Base-by-base conservation (phyloP, 1,140 invertebrate genomes). In the Hyphantria cunea region DNA sequence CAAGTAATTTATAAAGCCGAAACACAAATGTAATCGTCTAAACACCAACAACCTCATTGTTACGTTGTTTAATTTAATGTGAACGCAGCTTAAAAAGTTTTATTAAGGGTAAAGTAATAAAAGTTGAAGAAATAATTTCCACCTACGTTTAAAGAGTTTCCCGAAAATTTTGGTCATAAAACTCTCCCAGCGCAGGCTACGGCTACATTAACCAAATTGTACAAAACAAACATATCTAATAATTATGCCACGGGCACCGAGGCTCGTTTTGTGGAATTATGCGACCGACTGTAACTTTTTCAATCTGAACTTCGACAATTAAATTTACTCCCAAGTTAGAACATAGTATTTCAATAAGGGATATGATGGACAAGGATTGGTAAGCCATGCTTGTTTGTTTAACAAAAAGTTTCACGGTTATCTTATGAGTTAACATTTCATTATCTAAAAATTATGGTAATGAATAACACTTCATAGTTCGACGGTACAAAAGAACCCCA, bases 261-360 rank as follows among this genome's bases (percentile, higher is more conserved):
- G 68, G 69, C 76, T 70, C 74, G 76, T 79, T 83, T 81, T 76
- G 74, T 72, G 68, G 72, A 85, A 86, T 82, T 85, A 85, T 81
- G 82, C 78, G 77, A 80, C 76, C 80, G 74, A 76, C 64, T 60
- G 68, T 78, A 89, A 89, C 86, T 89, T 89, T 89, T 89, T 86
- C 82, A 89, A 89, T 89, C 81, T 77, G 64, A 89, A 89, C 84
- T 89, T 86, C 72, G 72, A 80, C 84, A 89, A 89, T 86, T 88
- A 84, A 86, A 85, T 88, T 84, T 86, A 85, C 76, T 80, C 70
- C 47, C 64, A 68, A 75, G 74, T 75, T 63, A 73, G 63, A 74
- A 87, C 70, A 79, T 81, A 82, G 80, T 70, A 84, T 84, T 87
- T 87, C 83, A 85, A 85, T 84, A 83, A 80, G 59, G 64, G 51